Conservation (phyloP, 1,140 invertebrate species). For the Drosophila dunni region DNA sequence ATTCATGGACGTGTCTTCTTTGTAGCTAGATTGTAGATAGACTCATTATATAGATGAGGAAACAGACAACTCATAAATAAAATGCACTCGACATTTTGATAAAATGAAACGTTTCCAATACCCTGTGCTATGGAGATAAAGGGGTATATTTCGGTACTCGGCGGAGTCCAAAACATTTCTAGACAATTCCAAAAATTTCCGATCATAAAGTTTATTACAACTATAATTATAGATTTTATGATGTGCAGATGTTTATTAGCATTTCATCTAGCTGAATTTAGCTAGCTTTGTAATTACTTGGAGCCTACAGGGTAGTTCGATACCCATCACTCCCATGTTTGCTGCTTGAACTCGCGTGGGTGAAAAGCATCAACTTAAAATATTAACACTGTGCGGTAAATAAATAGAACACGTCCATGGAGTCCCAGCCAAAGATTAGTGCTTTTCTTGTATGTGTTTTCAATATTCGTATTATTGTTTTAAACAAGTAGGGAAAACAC, state of each 20-base stretch:
- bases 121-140: neutral
- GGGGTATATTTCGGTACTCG: slow-evolving; percentile 4
- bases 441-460: slow-evolving; percentile 60
- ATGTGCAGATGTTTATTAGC: neutral
- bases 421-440: slow-evolving; percentile 59
- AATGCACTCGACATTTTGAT: slow-evolving; percentile 69
- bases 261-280: neutral
- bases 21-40: slow-evolving; percentile 42
- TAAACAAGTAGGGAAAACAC: slow-evolving; percentile 32
- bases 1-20: slow-evolving; percentile 52
- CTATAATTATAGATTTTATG: too few species aligned
- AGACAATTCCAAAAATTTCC: too few species aligned
- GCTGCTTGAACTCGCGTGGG: slow-evolving; percentile 62
- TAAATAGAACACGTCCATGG: slow-evolving; percentile 58
- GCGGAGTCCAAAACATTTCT: too few species aligned
- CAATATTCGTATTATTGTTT: slow-evolving; percentile 49
- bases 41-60: slow-evolving; percentile 38
- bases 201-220: too few species aligned
- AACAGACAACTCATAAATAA: slow-evolving; percentile 56
- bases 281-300: neutral
- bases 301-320: neutral
- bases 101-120: slow-evolving; percentile 55
- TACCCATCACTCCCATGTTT: slow-evolving; percentile 38
- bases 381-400: slow-evolving; percentile 53
- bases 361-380: slow-evolving; percentile 59